Conservation (phyloP, 2,113 vertebrate species). For the Coturnix japonica region DNA sequence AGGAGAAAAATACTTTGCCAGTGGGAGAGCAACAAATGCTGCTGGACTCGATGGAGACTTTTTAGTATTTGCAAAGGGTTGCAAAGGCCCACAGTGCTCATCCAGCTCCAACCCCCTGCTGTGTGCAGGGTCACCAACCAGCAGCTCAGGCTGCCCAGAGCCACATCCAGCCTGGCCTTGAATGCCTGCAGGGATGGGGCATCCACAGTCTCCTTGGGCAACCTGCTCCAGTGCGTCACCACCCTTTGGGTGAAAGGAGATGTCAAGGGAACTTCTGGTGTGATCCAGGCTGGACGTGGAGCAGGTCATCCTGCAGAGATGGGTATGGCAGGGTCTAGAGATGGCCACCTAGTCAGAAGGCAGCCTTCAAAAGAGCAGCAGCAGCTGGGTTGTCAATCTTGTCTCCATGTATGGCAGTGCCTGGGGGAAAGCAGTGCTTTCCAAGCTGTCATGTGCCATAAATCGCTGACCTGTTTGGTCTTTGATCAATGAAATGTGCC, state of each 20-base stretch:
- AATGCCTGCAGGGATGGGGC: too few species aligned
- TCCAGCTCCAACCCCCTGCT: too few species aligned
- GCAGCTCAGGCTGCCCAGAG: too few species aligned
- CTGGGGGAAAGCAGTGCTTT: background rate
- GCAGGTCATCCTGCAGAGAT: background rate
- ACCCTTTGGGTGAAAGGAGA: background rate
- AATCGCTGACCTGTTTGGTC: background rate
- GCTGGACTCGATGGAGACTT: background rate
- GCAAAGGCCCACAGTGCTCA: too few species aligned
- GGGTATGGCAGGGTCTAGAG: background rate
- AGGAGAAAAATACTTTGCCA: background rate
- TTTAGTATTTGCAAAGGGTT: background rate
- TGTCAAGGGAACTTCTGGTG: background rate
- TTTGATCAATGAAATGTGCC: background rate
- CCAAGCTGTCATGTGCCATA: background rate
- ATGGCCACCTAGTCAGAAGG: background rate
- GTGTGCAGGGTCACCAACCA: too few species aligned
- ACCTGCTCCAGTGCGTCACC: too few species aligned
- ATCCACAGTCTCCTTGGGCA: too few species aligned
- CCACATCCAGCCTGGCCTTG: too few species aligned
- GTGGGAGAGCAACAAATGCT: background rate
- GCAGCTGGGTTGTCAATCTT: background rate
- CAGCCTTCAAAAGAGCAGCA: background rate
- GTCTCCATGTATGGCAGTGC: rapidly evolving
- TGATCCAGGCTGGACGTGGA: background rate